Percentiles rank a stretch among this genome's conserved stretches.
Evolutionary conservation across 2,888 invertebrate genomes (phyloP).

Genomic region (Zaprionus lineosus): DNA sequence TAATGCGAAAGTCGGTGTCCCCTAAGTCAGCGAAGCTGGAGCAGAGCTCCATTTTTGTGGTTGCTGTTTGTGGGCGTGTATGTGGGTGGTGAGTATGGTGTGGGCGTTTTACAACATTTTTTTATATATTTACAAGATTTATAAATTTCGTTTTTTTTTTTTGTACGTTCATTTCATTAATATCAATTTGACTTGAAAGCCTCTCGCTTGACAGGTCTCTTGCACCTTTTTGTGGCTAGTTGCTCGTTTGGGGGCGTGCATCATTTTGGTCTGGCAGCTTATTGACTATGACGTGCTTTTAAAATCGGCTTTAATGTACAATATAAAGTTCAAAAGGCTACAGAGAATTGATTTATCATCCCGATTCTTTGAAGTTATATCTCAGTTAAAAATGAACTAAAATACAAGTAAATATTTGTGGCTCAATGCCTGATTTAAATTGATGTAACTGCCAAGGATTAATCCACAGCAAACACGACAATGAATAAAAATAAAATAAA

Average conservation of each 20-base stretch:
- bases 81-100: conserved; percentile 3
- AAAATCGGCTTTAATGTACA: background rate
- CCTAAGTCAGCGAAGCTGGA: background rate
- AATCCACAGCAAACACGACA: no score
- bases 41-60: conserved; percentile 9
- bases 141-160: conserved; percentile 20
- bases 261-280: conserved; percentile 22
- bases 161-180: conserved; percentile 54
- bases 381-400: no score
- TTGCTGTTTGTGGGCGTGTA: conserved; percentile 9
- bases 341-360: background rate
- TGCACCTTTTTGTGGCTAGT: background rate
- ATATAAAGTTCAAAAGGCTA: background rate
- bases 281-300: conserved; percentile 8
- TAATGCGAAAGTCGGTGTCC: conserved; percentile 39
- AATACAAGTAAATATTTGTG: no score
- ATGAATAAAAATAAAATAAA: no score
- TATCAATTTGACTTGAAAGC: conserved; percentile 62
- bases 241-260: conserved; percentile 6
- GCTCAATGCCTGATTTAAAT: no score
- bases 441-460: no score
- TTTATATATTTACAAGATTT: conserved; percentile 12
- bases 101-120: conserved; percentile 8
- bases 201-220: conserved; percentile 19
- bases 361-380: no score